These are phyloP conservation scores for Pollenia griseotomentosa DNA, from an alignment of 2,888 invertebrate genomes.

Conservation along the genomic window DNA sequence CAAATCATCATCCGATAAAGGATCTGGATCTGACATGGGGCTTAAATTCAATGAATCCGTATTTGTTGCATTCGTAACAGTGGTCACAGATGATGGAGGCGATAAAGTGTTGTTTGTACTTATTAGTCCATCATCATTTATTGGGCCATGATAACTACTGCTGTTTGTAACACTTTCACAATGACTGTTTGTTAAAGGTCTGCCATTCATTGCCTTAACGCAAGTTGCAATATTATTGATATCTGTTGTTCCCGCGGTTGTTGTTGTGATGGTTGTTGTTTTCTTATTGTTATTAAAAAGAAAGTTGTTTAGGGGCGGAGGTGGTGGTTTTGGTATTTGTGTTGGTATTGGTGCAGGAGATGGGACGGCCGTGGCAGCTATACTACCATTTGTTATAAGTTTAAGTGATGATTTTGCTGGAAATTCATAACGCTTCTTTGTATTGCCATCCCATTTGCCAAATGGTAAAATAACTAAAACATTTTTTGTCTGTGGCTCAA, in stretches of 20 bases:
- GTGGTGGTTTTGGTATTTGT: constrained; percentile 62
- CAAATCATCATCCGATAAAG: constrained; percentile 82
- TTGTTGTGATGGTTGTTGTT: constrained; percentile 67
- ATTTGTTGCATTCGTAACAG: constrained; percentile 73
- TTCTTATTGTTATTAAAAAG: constrained; percentile 51
- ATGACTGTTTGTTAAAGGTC: constrained; percentile 16
- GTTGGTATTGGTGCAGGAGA: constrained; percentile 66
- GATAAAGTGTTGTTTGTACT: constrained; percentile 53
- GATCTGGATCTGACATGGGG: constrained; percentile 81
- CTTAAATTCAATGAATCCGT: constrained; percentile 80
- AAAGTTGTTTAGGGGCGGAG: constrained; percentile 42
- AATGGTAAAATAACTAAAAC: constrained; percentile 80
- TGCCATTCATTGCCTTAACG: constrained; percentile 8
- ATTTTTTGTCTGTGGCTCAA: constrained; percentile 80
- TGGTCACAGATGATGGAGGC: constrained; percentile 72
- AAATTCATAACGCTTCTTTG: constrained; percentile 79
- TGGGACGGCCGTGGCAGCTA: constrained; percentile 49
- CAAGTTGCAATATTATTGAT: background rate
- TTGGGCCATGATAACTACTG: background rate
- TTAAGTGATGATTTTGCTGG: constrained; percentile 64
- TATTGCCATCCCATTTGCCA: constrained; percentile 81
- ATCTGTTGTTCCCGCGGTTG: constrained; percentile 17
- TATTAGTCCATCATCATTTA: constrained; percentile 38
- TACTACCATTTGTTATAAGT: constrained; percentile 73
- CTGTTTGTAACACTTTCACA: constrained; percentile 6